A percentile compares a stretch with the other conserved stretches of the same genome.
Conservation (phyloP, 1,140 invertebrate species). For the Elysia chlorotica region DNA sequence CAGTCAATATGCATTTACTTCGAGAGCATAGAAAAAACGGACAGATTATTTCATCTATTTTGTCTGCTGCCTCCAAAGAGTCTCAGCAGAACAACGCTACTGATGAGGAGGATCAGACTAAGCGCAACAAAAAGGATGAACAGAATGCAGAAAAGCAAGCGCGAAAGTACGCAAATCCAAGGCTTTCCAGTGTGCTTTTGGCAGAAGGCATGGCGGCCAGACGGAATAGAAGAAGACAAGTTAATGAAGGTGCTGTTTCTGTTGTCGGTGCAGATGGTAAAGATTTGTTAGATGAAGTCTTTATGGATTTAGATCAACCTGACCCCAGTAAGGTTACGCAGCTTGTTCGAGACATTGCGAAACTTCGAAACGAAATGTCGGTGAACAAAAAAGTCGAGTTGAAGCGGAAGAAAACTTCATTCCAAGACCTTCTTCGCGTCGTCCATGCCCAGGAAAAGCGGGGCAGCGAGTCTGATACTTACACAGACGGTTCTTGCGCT, state of each 20-base stretch:
- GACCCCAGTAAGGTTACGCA: conserved; percentile 37
- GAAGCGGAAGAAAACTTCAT: conserved; percentile 28
- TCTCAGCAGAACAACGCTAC: not conserved
- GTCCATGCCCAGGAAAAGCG: conserved; percentile 20
- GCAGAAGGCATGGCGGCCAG: too few species aligned
- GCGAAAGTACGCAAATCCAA: not conserved
- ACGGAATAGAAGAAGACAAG: too few species aligned
- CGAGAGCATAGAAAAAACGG: not conserved
- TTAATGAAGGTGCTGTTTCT: too few species aligned
- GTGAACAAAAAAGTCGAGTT: conserved; percentile 33
- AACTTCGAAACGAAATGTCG: conserved; percentile 37
- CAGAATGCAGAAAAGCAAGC: not conserved
- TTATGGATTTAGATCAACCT: conserved; percentile 25
- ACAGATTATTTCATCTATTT: not conserved
- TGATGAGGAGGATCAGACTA: not conserved
- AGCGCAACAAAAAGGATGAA: not conserved
- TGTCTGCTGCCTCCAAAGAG: not conserved
- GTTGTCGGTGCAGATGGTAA: too few species aligned
- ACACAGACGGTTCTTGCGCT: conserved; percentile 43
- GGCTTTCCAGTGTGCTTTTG: not conserved
- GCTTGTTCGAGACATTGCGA: conserved; percentile 36
- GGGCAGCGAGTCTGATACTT: conserved; percentile 31
- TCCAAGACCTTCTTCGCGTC: conserved; percentile 37
- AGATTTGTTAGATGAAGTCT: not conserved
- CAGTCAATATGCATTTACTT: not conserved